Base-by-base conservation (phyloP, 2,113 vertebrate genomes). In the Sebastes schlegelii region DNA sequence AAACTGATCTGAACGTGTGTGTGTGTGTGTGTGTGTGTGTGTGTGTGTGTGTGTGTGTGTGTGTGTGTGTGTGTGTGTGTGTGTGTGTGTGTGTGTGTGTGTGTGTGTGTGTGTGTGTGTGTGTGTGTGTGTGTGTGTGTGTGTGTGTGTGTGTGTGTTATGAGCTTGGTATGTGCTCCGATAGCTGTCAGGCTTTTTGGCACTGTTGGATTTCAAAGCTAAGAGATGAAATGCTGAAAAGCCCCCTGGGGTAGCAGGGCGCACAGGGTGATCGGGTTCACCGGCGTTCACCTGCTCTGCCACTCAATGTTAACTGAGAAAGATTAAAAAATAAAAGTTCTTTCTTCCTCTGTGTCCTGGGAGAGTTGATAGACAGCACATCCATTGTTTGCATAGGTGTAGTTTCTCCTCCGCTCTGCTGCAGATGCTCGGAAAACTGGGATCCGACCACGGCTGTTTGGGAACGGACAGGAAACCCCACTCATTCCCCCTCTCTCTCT, bases 171-270 rank as follows among this genome's bases (percentile, higher is more conserved):
- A 72, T 84, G 83, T 76, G 85, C 84, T 71, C 68, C 71, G 74
- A 86, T 75, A 88, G 81, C 73, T 93, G 86, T 80, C 86, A 88
- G 77, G 72, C 80, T 68, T 77, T 85, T 77, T 85, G 77, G 69
- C 88, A 83, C 79, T 55, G 75, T 76, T 34, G 72, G 42, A 23
- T 51, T 75, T 66, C 26, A 69, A 92, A 77, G 68, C 74, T 79
- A 48, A 48, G 64, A 79, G 58, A 77, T 67, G 72, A 85, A 88
- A 77, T 64, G 54, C 71, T 74, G 65, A 84, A 77, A 34, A 90
- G 79, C 74, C 89, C 80, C 84, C 74, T 65, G 54, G 94, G 94
- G 88, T 92, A 91, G 82, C 89, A 92, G 81, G 93, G 94, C 62
- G 6, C 92, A 85, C 58, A 89, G 88, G 94, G 94, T 93, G 79